Conservation (phyloP, 2,797 vertebrate genomes). For the Microchirus variegatus region DNA sequence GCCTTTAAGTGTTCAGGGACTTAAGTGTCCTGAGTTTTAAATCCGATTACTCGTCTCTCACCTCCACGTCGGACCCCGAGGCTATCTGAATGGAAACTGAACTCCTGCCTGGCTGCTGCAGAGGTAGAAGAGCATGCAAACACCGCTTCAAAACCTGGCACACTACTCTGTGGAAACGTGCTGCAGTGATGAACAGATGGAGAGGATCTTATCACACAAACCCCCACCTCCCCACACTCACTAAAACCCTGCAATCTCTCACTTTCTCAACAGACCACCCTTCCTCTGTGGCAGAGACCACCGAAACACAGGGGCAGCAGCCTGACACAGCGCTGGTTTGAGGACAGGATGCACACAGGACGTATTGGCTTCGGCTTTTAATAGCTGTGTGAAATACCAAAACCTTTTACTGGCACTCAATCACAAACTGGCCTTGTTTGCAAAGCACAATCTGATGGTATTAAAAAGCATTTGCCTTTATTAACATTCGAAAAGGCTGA, state of each 20-base stretch:
- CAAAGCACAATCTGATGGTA: constrained; percentile 34
- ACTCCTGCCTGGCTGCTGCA: constrained; percentile 42
- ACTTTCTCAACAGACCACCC: constrained; percentile 63
- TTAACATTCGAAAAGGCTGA: constrained; percentile 19
- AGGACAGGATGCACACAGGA: constrained; percentile 48
- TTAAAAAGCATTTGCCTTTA: not conserved
- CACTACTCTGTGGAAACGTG: constrained; percentile 29
- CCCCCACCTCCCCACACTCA: constrained; percentile 21
- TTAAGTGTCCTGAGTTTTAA: constrained; percentile 78
- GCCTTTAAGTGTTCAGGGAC: constrained; percentile 79
- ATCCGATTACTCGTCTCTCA: constrained; percentile 79
- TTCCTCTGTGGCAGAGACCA: constrained; percentile 57
- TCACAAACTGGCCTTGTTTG: constrained; percentile 24
- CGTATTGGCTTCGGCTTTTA: constrained; percentile 40
- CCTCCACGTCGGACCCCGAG: constrained; percentile 73
- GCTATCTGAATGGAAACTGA: constrained; percentile 66
- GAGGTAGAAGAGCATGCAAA: constrained; percentile 40
- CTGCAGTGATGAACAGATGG: constrained; percentile 71
- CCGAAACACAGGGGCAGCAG: constrained; percentile 52
- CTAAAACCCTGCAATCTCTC: constrained; percentile 53
- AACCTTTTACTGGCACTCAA: constrained; percentile 35
- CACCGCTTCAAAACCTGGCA: constrained; percentile 53
- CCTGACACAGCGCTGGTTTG: constrained; percentile 40
- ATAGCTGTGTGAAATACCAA: constrained; percentile 52
- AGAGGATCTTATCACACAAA: constrained; percentile 56